Percentiles rank a stretch among this genome's conserved stretches.
Evolutionary conservation across 2,113 vertebrate genomes (phyloP).

Genomic region (Peromyscus californicus): DNA sequence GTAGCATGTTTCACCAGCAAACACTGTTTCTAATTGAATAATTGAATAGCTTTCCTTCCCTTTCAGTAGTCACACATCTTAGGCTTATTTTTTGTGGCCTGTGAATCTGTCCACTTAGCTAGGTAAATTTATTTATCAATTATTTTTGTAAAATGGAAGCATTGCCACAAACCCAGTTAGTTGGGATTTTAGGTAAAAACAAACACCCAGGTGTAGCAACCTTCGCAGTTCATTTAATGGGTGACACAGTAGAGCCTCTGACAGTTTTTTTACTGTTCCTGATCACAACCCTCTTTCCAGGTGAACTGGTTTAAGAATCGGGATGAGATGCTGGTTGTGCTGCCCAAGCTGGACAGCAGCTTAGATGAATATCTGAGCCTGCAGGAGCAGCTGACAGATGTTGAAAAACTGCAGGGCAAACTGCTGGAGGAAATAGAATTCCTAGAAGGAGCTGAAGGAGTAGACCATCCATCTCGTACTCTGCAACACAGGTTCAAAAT

Average conservation of each 20-base stretch:
- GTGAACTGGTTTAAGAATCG: conserved; percentile 99
- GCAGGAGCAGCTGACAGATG: conserved; percentile 94
- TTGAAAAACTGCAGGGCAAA: conserved; percentile 94
- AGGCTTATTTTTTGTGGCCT: not conserved
- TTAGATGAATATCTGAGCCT: conserved; percentile 95
- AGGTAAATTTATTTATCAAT: not conserved
- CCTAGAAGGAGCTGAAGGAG: conserved; percentile 95
- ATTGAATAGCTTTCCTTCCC: not conserved
- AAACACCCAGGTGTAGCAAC: not conserved
- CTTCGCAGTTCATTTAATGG: not conserved
- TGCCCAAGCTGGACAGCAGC: conserved; percentile 95
- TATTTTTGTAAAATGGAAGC: not conserved
- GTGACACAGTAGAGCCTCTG: not conserved
- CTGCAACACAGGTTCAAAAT: conserved; percentile 94
- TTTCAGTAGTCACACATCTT: not conserved
- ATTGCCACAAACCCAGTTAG: not conserved
- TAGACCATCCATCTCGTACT: conserved; percentile 94
- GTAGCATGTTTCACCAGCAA: not conserved
- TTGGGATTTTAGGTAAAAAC: conserved; percentile 24
- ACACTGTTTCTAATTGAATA: not conserved
- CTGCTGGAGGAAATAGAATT: conserved; percentile 95
- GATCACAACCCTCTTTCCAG: conserved; percentile 84
- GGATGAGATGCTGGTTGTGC: conserved; percentile 96
- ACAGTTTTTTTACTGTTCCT: not conserved
- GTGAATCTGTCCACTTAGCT: not conserved